Conservation (phyloP, 1,140 invertebrate species). For the Drepana arcuata region DNA sequence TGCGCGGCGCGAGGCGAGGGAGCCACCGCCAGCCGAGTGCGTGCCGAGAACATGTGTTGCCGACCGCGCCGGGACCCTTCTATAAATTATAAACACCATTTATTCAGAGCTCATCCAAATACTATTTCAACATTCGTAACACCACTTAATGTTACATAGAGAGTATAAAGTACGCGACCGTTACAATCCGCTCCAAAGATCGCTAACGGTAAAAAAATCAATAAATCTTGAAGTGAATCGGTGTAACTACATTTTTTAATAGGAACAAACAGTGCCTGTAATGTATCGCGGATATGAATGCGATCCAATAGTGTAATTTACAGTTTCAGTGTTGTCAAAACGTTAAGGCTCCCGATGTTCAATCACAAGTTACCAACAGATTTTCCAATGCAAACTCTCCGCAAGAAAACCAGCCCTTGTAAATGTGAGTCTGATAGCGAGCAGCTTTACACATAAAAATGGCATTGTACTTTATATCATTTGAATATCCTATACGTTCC, state of each 20-base stretch:
- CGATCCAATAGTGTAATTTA: constrained; percentile 42
- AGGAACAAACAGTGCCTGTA: constrained; percentile 19
- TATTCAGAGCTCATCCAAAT: too few relatives aligned
- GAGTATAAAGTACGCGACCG: too few relatives aligned
- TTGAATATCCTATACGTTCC: too few relatives aligned
- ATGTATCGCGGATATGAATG: too few relatives aligned
- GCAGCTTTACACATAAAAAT: too few relatives aligned
- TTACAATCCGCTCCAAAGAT: constrained; percentile 11
- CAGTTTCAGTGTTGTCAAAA: constrained; percentile 47
- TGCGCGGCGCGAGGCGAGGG: constrained; percentile 29
- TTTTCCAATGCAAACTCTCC: constrained; percentile 86
- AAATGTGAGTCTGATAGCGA: constrained; percentile 94
- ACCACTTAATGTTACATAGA: too few relatives aligned
- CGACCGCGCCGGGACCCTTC: constrained; percentile 25
- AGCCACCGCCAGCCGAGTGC: too few relatives aligned
- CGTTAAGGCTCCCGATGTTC: constrained; percentile 55
- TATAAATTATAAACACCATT: too few relatives aligned
- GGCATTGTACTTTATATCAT: constrained; percentile 22
- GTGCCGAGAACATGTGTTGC: too few relatives aligned
- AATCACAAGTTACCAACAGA: constrained; percentile 68
- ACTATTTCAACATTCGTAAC: too few relatives aligned
- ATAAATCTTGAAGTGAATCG: constrained; percentile 43
- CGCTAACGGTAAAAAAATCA: constrained; percentile 45
- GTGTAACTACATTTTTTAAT: constrained; percentile 38
- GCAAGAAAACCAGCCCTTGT: constrained; percentile 90